Base-by-base conservation (phyloP, 2,888 invertebrate species). In the Anarsia innoxiella region DNA sequence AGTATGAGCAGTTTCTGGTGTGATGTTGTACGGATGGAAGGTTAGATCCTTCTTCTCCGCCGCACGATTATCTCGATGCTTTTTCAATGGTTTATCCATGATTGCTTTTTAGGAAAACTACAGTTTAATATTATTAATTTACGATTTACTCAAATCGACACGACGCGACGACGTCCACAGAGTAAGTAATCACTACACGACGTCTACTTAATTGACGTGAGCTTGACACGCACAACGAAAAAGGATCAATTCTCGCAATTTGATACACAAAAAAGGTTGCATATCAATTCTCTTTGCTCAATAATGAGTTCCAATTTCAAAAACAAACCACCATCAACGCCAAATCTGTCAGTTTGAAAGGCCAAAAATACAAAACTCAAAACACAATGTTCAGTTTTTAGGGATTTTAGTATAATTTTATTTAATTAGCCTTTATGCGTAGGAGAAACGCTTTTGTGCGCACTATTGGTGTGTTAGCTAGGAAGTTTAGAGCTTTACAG, bases 1-100 rank as follows among this genome's bases (percentile, higher is more conserved):
- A 15, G 84, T 84, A 25, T 78, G 69, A 1, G 82, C 84, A 42
- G 65, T 83, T 40, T 84, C 82, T 1, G 84, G 78, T 1, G 77
- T 79, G 36, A 84, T 76, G 1, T 56, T 67, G 45, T 65, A 84
- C 0, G 79, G 54, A 37, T 82, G 80, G 41, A 84, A 84, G 1
- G 61, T 66, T n/a, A 68, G 46, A 42, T 83, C 83, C 31, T 66
- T 80, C 42, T 82, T 82, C 10, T 79, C 80, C 0, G 78, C 80
- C 1, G 82, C 77, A 12, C 82, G 63, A 37, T 83, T 83, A 23
- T 82, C 80, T 25, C 84, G 51, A 2, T 75, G 78, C 37, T 82
- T 82, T 26, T 35, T 15, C 19, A 35, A 11, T 4, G 35, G 28
- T 2, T 19, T 26, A 1, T 13, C 25, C 33, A 33, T 33, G 14